These are phyloP conservation scores for Acanthurus leucopareius DNA, from an alignment of 2,797 vertebrate genomes.

Conservation along the genomic window DNA sequence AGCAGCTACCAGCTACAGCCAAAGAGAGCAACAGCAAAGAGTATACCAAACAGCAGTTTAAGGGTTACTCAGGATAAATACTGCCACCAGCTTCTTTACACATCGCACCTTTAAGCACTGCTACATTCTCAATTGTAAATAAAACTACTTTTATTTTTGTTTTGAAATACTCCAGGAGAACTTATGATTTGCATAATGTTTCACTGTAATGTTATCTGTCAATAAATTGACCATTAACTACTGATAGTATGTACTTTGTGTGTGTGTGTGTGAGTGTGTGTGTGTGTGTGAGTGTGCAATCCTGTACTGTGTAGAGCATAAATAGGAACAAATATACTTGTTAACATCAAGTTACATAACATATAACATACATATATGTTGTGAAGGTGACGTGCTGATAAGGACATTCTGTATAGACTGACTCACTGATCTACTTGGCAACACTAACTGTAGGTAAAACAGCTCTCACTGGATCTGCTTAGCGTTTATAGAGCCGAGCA, in stretches of 20 bases:
- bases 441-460: constrained; percentile 20
- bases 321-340: not conserved
- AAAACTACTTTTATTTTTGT: constrained; percentile 38
- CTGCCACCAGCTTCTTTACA: constrained; percentile 2
- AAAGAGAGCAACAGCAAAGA: too few relatives aligned
- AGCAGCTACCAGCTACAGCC: too few relatives aligned
- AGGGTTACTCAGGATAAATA: too few relatives aligned
- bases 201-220: constrained; percentile 50
- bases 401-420: constrained; percentile 7
- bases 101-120: constrained; percentile 40
- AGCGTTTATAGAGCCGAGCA: constrained; percentile 31
- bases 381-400: not conserved
- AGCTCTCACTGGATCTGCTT: constrained; percentile 26
- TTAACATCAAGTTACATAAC: too few relatives aligned
- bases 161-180: constrained; percentile 16
- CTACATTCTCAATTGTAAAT: constrained; percentile 56
- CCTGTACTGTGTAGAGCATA: not conserved
- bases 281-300: constrained; percentile 7
- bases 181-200: constrained; percentile 25
- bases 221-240: constrained; percentile 70
- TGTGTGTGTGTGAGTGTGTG: constrained; percentile 9
- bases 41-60: too few relatives aligned
- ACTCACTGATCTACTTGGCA: constrained; percentile 22
- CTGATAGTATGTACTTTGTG: constrained; percentile 5
- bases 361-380: not conserved